phyloP scores from a whole-genome alignment of 2,113 vertebrate genomes.

The Coregonus clupeaformis region DNA sequence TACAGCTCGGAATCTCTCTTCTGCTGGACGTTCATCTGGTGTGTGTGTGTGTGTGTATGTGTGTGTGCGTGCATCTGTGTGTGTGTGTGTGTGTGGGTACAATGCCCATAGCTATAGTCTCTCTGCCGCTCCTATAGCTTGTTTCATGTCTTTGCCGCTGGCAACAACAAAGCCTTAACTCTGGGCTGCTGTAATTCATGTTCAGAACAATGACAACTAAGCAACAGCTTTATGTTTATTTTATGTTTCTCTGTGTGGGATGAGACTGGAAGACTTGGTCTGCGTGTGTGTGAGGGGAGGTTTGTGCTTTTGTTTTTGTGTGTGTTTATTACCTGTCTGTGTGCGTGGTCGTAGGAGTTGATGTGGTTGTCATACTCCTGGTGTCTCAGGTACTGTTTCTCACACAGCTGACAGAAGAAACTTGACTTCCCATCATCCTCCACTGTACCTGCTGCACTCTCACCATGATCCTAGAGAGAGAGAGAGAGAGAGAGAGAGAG shows the following conservation, averaged over 20 bases:
- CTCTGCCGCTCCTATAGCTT: constrained; percentile 55
- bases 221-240: constrained; percentile 64
- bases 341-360: constrained; percentile 98
- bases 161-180: constrained; percentile 71
- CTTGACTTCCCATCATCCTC: constrained; percentile 93
- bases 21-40: constrained; percentile 45
- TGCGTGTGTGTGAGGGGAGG: neutral
- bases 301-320: constrained; percentile 2
- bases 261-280: constrained; percentile 51
- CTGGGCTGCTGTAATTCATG: constrained; percentile 66
- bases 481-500: constrained; percentile 36
- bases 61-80: neutral
- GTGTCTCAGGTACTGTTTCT: constrained; percentile 99
- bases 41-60: constrained; percentile 36
- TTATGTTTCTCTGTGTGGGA: constrained; percentile 64
- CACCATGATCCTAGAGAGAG: constrained; percentile 83
- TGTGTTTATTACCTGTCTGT: constrained; percentile 90
- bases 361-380: constrained; percentile 99
- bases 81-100: neutral
- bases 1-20: constrained; percentile 52
- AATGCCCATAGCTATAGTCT: constrained; percentile 66
- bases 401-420: constrained; percentile 98
- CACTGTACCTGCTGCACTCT: constrained; percentile 87
- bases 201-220: constrained; percentile 67
- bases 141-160: constrained; percentile 64